These are phyloP conservation scores for Acromyrmex echinatior DNA, from an alignment of 1,140 invertebrate species.

Conservation along the genomic window DNA sequence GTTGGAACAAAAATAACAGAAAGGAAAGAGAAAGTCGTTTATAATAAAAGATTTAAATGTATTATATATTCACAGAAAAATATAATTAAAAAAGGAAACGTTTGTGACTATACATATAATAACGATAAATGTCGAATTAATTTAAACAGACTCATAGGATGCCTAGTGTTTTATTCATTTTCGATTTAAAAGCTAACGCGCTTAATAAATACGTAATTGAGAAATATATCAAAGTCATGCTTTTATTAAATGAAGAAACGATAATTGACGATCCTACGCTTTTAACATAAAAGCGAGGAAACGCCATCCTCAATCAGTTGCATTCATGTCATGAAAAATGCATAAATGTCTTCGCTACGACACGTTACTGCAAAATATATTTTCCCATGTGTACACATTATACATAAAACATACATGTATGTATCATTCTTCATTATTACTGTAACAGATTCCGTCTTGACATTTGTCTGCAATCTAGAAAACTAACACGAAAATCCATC, in stretches of 20 bases:
- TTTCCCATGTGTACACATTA: slow-evolving; percentile 29
- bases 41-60: neutral
- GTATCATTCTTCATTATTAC: slow-evolving; percentile 45
- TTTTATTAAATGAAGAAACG: neutral
- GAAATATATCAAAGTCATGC: slow-evolving; percentile 9
- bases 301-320: slow-evolving; percentile 5
- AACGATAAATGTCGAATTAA: slow-evolving; percentile 37
- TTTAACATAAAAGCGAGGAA: slow-evolving; percentile 26
- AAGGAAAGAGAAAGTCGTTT: neutral
- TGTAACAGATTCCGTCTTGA: neutral
- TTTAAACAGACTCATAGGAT: slow-evolving; percentile 30
- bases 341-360: slow-evolving; percentile 24
- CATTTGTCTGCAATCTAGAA: neutral
- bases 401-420: neutral
- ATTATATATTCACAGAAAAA: neutral
- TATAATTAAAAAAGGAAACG: slow-evolving; percentile 11
- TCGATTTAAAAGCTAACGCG: slow-evolving; percentile 7
- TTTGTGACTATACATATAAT: slow-evolving; percentile 1
- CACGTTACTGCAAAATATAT: slow-evolving; percentile 37
- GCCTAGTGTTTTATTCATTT: neutral
- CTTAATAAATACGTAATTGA: slow-evolving; percentile 32
- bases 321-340: slow-evolving; percentile 54
- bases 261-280: neutral
- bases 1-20: neutral
- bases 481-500: neutral